A percentile compares a stretch with the other conserved stretches of the same genome.
Conservation (phyloP, 2,888 invertebrate species). For the Volucella bombylans region DNA sequence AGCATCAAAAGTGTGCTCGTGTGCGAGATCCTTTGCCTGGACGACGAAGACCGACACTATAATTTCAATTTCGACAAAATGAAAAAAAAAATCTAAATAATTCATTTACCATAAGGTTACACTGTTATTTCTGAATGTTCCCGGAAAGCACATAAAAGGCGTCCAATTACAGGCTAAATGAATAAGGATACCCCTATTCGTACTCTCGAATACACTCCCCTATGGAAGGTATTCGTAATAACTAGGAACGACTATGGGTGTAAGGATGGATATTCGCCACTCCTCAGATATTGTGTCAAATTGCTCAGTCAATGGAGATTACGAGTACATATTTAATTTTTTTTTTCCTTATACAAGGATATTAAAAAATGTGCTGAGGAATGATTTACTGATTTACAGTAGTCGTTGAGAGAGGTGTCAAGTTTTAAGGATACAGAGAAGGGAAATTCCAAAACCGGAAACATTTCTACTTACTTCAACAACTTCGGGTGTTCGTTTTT, state of each 20-base stretch:
- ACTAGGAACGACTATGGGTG: slow-evolving; percentile 40
- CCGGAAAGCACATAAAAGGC: slow-evolving; percentile 58
- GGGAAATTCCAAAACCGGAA: slow-evolving; percentile 63
- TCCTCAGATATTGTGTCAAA: slow-evolving; percentile 60
- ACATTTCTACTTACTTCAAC: slow-evolving; percentile 27
- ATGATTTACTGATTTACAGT: slow-evolving; percentile 23
- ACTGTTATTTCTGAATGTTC: slow-evolving; percentile 63
- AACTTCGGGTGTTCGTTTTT: slow-evolving; percentile 11
- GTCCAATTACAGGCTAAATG: slow-evolving; percentile 61
- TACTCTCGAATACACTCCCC: background rate
- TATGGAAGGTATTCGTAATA: slow-evolving; percentile 49
- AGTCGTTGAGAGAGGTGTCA: slow-evolving; percentile 59
- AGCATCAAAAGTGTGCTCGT: slow-evolving; percentile 72
- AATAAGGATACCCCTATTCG: background rate
- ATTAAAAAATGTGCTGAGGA: slow-evolving; percentile 42
- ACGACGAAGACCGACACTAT: slow-evolving; percentile 15
- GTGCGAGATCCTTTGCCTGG: slow-evolving; percentile 49
- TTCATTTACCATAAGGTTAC: slow-evolving; percentile 65
- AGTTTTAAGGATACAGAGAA: slow-evolving; percentile 38
- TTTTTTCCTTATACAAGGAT: slow-evolving; percentile 37
- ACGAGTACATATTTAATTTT: background rate
- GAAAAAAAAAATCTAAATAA: background rate
- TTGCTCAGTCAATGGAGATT: slow-evolving; percentile 59
- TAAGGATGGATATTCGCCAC: background rate
- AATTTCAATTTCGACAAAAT: slow-evolving; percentile 63